Conservation (phyloP, 30 jellyfish, hydroid and myxozoan species). For the Aurelia sp. region DNA sequence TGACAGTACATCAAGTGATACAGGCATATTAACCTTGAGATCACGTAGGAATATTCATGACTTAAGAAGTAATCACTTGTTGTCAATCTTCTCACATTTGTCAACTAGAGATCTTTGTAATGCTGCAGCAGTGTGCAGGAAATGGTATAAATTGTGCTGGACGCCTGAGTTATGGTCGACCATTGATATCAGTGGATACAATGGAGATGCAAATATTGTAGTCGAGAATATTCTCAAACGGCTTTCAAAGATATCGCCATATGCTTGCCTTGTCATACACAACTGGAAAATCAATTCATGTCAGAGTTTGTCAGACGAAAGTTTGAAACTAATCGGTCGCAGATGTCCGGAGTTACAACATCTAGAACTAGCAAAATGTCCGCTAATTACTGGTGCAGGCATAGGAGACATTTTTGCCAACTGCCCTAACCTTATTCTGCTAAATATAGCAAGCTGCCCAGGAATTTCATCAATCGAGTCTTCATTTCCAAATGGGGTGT, state of each 20-base stretch:
- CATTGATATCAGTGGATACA: constrained; percentile 48
- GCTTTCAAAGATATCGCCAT: constrained; percentile 70
- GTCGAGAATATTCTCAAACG: constrained; percentile 51
- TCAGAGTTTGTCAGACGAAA: constrained; percentile 69
- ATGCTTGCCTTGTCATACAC: constrained; percentile 76
- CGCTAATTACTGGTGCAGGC: constrained; percentile 74
- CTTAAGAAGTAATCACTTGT: constrained; percentile 30
- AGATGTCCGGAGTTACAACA: constrained; percentile 82
- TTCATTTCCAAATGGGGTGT: constrained; percentile 29
- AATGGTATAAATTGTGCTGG: constrained; percentile 78
- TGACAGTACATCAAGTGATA: constrained; percentile 49
- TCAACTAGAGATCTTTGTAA: constrained; percentile 69
- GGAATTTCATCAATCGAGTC: constrained; percentile 53
- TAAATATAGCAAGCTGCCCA: constrained; percentile 72
- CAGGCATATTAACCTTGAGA: not conserved
- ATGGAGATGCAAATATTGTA: constrained; percentile 45
- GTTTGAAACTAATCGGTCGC: constrained; percentile 64
- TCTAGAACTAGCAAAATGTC: constrained; percentile 66
- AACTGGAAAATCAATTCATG: constrained; percentile 55
- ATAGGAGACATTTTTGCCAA: constrained; percentile 66
- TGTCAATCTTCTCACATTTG: constrained; percentile 50
- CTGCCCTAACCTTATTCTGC: constrained; percentile 78
- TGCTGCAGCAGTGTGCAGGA: constrained; percentile 67
- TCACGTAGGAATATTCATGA: constrained; percentile 28
- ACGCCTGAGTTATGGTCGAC: constrained; percentile 77